These are phyloP conservation scores for Montipora sp. DNA, from an alignment of 64 coral and sea anemone species.

Conservation along the genomic window DNA sequence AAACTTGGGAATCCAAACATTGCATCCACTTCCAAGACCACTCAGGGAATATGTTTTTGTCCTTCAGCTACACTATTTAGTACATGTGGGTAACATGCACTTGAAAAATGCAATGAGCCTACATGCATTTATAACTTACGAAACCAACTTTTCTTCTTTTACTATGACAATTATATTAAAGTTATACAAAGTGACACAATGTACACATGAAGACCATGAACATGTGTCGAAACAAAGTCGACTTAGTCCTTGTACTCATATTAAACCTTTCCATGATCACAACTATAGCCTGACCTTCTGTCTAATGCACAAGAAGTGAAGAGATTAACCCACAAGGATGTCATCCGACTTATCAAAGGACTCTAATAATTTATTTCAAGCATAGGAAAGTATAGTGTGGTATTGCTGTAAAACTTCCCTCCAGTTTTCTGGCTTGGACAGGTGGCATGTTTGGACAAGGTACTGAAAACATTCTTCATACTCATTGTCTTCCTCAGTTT, in stretches of 20 bases:
- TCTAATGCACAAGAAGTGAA: background rate
- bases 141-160: background rate
- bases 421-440: slow-evolving; percentile 17
- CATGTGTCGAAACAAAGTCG: background rate
- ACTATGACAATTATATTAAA: background rate
- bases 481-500: too few species aligned
- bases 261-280: background rate
- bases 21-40: background rate
- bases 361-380: background rate
- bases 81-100: background rate
- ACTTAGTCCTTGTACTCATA: background rate
- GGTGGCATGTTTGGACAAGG: too few species aligned
- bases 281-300: background rate
- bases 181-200: background rate
- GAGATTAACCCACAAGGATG: background rate
- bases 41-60: background rate
- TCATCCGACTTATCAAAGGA: slow-evolving; percentile 6
- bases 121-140: background rate
- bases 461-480: too few species aligned
- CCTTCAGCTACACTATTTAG: background rate
- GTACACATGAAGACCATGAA: background rate
- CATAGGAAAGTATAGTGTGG: background rate
- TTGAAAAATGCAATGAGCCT: background rate
- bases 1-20: background rate
- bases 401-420: slow-evolving; percentile 31